A percentile compares a stretch with the other conserved stretches of the same genome.
These are phyloP conservation scores for Montipora capitata DNA, from an alignment of 92 coral and sea anemone species.

Conservation along the genomic window DNA sequence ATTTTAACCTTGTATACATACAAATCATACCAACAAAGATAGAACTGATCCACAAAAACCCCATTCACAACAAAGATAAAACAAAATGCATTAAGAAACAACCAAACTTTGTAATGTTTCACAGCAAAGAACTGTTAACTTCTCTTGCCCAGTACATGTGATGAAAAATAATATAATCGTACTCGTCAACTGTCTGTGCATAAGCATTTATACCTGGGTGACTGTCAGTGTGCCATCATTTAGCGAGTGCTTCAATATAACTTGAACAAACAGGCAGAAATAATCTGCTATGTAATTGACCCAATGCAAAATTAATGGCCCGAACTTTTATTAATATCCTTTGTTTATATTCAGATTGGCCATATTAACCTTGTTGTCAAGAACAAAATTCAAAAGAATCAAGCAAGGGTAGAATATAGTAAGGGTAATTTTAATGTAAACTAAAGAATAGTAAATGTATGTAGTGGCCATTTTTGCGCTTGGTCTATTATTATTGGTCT, in stretches of 20 bases:
- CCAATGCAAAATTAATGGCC: conserved; percentile 10
- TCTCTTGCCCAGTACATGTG: background rate
- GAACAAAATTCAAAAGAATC: background rate
- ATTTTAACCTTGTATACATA: conserved; percentile 8
- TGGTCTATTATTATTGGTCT: conserved; percentile 5
- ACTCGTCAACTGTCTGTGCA: background rate
- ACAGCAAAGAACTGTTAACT: background rate
- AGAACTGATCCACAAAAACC: conserved; percentile 14
- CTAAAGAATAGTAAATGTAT: background rate
- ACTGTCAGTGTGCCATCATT: background rate
- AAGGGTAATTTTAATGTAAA: background rate
- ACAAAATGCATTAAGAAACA: background rate
- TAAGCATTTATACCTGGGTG: conserved; percentile 6
- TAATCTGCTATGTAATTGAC: conserved; percentile 2
- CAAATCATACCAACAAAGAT: conserved; percentile 11
- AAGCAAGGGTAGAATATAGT: background rate
- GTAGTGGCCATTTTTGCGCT: background rate
- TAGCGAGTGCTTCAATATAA: background rate
- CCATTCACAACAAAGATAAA: conserved; percentile 2
- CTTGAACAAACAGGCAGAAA: conserved; percentile 1
- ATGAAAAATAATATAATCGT: background rate
- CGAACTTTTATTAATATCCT: conserved; percentile 4
- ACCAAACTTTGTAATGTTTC: conserved; percentile 8
- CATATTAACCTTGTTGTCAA: background rate
- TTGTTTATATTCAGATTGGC: conserved; percentile 11